These are phyloP conservation scores for Syngnathus scovelli DNA, from an alignment of 2,113 vertebrate species.

Conservation along the genomic window DNA sequence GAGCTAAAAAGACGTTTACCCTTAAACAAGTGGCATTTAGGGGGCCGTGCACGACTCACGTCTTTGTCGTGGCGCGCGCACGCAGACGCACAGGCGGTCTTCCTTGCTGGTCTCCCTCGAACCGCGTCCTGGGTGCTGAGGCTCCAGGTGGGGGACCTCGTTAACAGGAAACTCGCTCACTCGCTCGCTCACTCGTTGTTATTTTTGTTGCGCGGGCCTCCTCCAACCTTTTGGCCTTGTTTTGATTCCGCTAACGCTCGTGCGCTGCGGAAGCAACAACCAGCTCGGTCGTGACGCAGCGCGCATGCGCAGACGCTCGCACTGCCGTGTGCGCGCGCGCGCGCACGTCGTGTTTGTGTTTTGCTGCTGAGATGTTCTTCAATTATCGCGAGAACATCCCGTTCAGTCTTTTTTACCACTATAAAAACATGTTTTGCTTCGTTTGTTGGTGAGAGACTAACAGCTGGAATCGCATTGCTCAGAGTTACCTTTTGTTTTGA, in stretches of 20 bases:
- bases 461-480: no score
- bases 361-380: not conserved
- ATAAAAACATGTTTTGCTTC: no score
- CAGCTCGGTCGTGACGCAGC: slow-evolving; percentile 5
- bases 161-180: no score
- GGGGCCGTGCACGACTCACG: slow-evolving; percentile 7
- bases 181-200: no score
- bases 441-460: no score
- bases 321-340: not conserved
- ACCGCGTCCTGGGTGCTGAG: not conserved
- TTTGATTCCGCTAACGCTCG: not conserved
- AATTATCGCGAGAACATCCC: not conserved
- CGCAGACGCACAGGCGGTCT: slow-evolving; percentile 24
- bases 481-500: no score
- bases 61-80: slow-evolving; percentile 30
- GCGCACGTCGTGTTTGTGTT: not conserved
- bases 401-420: no score
- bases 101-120: slow-evolving; percentile 7
- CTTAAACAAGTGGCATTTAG: not conserved
- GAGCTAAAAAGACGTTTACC: no score
- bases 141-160: no score
- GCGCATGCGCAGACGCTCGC: slow-evolving; percentile 39
- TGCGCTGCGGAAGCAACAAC: not conserved
- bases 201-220: not conserved
- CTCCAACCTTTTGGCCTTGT: not conserved